Evolutionary conservation across 2,113 vertebrate genomes (phyloP), one percentile per base, ranked within the genome.

Genomic region (Prolemur simus): DNA sequence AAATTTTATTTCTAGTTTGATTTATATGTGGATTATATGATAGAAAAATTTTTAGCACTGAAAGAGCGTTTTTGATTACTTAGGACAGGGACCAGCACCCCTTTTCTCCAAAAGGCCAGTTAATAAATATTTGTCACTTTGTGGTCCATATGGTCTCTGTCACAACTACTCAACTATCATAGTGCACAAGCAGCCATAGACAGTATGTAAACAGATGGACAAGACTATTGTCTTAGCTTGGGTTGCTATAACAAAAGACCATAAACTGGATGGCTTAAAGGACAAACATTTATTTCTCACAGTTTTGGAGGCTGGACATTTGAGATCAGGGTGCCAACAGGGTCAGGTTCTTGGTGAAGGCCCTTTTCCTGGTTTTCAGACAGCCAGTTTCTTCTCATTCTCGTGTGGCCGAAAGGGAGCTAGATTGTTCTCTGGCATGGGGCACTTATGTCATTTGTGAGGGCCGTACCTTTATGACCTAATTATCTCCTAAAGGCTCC

Each of bases 1-100:
- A 15, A 80, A 81, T 81, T 93, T 80, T 88, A 87, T 94, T 95
- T 94, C 58, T 71, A 91, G 15, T 88, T 84, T 80, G 25, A 74
- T 74, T 93, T 94, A 87, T 74, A 60, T 56, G 13, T 68, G 71
- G 10, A 69, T 71, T 95, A 60, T 84, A 73, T 73, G 37, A 68
- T 45, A 54, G 66, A 54, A 69, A 74, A 42, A 3, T 49, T n/a
- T 87, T 85, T 83, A 73, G 0, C 58, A 63, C 64, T 87, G 25
- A 82, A 74, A 84, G 37, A 82, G 32, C 23, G 58, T 23, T 94
- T 83, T 82, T 52, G 0, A 60, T 83, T n/a, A 32, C 42, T 71
- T 92, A 88, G 64, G 27, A 29, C 29, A 60, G 29, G 15, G 18
- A 45, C 74, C 18, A n/a, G 58, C 42, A 49, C 10, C 39, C 60